phyloP scores from a whole-genome alignment of 2,888 invertebrate genomes.

The Ptilodon capucinus region DNA sequence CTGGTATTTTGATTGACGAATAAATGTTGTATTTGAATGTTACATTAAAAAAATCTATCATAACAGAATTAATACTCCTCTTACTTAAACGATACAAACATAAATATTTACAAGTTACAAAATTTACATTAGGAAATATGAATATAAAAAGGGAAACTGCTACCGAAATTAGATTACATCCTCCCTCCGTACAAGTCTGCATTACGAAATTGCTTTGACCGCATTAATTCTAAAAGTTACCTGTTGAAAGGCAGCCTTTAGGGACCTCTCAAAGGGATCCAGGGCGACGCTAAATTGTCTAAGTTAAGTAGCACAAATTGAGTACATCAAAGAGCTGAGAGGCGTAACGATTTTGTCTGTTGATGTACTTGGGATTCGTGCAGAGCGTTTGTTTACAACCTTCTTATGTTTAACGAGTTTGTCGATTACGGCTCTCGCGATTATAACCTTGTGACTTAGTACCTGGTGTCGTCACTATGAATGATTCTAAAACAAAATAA shows the following conservation, averaged over 20 bases:
- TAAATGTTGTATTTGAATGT: too few relatives aligned
- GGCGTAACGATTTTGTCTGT: conserved; percentile 26
- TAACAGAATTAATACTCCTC: not conserved
- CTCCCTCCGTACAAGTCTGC: conserved; percentile 46
- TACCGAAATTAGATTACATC: conserved; percentile 46
- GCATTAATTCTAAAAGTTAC: conserved; percentile 72
- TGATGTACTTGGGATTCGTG: conserved; percentile 29
- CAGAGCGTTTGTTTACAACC: conserved; percentile 25
- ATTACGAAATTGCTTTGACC: conserved; percentile 66
- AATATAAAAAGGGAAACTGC: not conserved
- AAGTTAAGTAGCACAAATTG: conserved; percentile 52
- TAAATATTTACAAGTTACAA: too few relatives aligned
- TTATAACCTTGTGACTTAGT: not conserved
- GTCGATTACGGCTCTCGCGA: conserved; percentile 2
- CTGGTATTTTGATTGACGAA: not conserved
- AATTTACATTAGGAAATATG: not conserved
- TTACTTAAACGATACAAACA: not conserved
- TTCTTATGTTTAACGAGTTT: conserved; percentile 28
- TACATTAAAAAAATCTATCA: not conserved
- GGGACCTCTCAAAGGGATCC: conserved; percentile 62
- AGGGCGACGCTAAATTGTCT: conserved; percentile 62
- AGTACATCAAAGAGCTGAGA: conserved; percentile 51
- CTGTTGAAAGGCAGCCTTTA: conserved; percentile 57
- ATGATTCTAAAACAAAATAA: not conserved
- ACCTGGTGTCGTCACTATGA: not conserved